Evolutionary conservation across 2,113 vertebrate genomes (phyloP).

Genomic region (Casuarius casuarius): DNA sequence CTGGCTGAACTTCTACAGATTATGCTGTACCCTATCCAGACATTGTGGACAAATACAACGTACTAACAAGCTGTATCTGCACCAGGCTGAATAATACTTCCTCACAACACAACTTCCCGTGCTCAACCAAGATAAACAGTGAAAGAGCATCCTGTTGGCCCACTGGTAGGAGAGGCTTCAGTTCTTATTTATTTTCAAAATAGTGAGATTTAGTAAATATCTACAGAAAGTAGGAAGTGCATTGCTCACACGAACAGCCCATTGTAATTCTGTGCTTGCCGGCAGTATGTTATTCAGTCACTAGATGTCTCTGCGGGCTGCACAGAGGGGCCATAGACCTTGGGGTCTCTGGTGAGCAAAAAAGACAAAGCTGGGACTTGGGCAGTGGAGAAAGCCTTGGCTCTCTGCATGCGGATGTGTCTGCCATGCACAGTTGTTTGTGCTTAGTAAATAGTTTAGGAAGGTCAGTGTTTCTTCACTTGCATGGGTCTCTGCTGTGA

Average conservation of each 20-base stretch:
- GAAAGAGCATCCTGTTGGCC: background rate
- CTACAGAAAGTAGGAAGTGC: background rate
- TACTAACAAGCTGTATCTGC: background rate
- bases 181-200: background rate
- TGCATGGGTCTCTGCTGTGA: accelerated
- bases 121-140: conserved; percentile 21
- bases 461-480: background rate
- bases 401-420: background rate
- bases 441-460: background rate
- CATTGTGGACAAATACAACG: background rate
- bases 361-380: background rate
- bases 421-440: background rate
- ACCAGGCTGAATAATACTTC: background rate
- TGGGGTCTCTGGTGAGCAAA: background rate
- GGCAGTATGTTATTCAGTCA: conserved; percentile 6
- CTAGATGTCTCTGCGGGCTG: background rate
- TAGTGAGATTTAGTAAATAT: conserved; percentile 12
- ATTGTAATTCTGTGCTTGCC: accelerated
- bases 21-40: conserved; percentile 20
- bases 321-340: background rate
- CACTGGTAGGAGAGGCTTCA: background rate
- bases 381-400: background rate
- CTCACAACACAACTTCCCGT: background rate
- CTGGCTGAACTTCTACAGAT: conserved; percentile 19
- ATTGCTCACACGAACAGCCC: background rate